Percentiles rank a stretch among this genome's conserved stretches.
These are phyloP conservation scores for Tachysurus vachellii DNA, from an alignment of 2,113 vertebrate genomes.

Conservation along the genomic window DNA sequence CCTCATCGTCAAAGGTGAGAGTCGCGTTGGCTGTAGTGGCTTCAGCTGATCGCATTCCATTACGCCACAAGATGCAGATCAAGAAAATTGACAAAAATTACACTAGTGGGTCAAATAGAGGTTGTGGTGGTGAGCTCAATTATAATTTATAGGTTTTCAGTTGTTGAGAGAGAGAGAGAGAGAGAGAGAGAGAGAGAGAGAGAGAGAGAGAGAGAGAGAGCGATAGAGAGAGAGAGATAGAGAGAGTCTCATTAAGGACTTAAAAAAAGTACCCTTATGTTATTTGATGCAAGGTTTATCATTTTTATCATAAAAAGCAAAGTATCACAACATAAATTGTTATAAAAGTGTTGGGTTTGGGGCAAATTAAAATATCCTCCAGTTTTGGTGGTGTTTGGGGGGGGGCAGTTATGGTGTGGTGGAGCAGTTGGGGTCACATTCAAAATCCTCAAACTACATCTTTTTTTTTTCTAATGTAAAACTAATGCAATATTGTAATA, in stretches of 20 bases:
- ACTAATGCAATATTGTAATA: not conserved
- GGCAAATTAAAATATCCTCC: not conserved
- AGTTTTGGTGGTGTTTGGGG: not conserved
- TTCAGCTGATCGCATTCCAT: not conserved
- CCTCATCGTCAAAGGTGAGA: slow-evolving; percentile 94
- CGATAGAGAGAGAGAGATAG: not conserved
- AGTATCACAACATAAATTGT: not conserved
- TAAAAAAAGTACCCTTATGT: not conserved
- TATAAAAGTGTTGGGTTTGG: not conserved
- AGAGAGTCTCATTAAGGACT: not conserved
- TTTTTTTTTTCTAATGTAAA: not conserved
- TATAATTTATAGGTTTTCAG: not conserved
- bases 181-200: not conserved
- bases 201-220: not conserved
- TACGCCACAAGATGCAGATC: not conserved
- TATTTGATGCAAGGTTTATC: not conserved
- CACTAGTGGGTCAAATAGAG: not conserved
- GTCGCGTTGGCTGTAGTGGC: not conserved
- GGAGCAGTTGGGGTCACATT: not conserved
- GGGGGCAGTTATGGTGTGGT: not conserved
- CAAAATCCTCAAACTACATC: not conserved
- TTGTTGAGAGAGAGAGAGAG: not conserved
- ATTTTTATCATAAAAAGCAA: not conserved
- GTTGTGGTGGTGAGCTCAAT: not conserved
- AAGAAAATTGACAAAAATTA: not conserved